Evolutionary conservation across 2,888 invertebrate genomes (phyloP).

Genomic region (Tenthredo mesomela): DNA sequence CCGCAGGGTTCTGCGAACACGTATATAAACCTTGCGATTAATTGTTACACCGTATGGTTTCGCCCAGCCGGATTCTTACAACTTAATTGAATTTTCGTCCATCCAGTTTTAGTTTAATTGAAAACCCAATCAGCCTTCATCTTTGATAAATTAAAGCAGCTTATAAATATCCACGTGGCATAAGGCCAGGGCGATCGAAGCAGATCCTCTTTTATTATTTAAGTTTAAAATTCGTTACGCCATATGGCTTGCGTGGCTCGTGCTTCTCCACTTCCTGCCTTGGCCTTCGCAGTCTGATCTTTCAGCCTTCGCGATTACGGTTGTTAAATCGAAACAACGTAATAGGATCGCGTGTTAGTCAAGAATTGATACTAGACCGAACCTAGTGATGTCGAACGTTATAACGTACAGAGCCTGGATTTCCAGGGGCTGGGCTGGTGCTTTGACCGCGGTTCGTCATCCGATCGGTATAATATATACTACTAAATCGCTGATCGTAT

Average conservation of each 20-base stretch:
- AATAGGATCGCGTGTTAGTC: conserved; percentile 30
- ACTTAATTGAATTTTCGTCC: neutral
- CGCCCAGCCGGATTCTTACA: neutral
- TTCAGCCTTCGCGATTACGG: conserved; percentile 18
- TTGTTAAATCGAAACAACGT: conserved; percentile 45
- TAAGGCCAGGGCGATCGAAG: neutral
- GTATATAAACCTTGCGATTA: conserved; percentile 6
- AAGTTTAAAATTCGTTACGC: conserved; percentile 41
- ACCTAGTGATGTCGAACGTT: neutral
- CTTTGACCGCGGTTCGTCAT: conserved; percentile 1
- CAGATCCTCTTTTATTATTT: neutral
- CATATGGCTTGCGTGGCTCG: conserved; percentile 44
- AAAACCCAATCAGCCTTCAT: neutral
- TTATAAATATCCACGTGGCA: neutral
- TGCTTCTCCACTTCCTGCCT: conserved; percentile 42
- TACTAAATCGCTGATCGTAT: neutral
- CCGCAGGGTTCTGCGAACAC: neutral
- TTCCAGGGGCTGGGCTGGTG: neutral
- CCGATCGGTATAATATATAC: neutral
- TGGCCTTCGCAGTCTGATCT: conserved; percentile 26
- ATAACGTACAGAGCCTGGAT: neutral
- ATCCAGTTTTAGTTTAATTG: neutral
- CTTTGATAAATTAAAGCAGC: neutral
- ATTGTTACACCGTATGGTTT: neutral
- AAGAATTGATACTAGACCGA: conserved; percentile 19